A percentile compares a stretch with the other conserved stretches of the same genome.
Conservation (phyloP, 2,797 vertebrate genomes). For the Fringilla coelebs region DNA sequence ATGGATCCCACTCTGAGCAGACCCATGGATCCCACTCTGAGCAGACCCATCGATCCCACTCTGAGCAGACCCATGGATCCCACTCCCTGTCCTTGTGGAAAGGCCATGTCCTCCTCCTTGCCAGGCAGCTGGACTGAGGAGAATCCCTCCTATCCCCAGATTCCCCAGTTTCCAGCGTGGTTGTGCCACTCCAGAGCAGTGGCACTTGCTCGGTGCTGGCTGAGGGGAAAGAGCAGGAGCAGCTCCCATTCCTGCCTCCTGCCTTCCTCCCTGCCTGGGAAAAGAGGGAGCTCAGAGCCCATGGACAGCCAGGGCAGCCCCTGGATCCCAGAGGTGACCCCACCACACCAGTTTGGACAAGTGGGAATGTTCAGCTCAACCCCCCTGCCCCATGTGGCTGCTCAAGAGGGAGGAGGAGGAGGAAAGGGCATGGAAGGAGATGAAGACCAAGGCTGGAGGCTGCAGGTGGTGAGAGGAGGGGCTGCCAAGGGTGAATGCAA, state of each 20-base stretch:
- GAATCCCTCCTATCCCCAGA: neutral
- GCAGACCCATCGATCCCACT: neutral
- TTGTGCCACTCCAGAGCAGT: rapidly evolving
- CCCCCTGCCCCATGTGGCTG: rapidly evolving
- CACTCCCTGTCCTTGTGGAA: neutral
- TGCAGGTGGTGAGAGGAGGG: neutral
- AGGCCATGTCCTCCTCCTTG: neutral
- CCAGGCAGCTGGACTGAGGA: neutral
- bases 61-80: neutral
- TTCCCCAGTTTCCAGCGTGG: neutral
- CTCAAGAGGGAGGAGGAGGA: neutral
- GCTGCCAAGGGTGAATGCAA: neutral
- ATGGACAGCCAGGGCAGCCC: neutral
- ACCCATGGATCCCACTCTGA: neutral
- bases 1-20: rapidly evolving
- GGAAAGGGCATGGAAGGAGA: neutral
- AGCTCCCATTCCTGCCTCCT: neutral
- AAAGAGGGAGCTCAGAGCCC: neutral
- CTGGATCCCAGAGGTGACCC: neutral
- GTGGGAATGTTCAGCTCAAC: neutral
- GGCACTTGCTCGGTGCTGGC: neutral
- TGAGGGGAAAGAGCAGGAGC: neutral
- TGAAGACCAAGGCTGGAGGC: neutral
- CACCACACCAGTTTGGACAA: neutral
- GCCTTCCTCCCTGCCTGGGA: neutral